phyloP scores from a whole-genome alignment of 2,797 vertebrate genomes.

The Pristis pectinata region DNA sequence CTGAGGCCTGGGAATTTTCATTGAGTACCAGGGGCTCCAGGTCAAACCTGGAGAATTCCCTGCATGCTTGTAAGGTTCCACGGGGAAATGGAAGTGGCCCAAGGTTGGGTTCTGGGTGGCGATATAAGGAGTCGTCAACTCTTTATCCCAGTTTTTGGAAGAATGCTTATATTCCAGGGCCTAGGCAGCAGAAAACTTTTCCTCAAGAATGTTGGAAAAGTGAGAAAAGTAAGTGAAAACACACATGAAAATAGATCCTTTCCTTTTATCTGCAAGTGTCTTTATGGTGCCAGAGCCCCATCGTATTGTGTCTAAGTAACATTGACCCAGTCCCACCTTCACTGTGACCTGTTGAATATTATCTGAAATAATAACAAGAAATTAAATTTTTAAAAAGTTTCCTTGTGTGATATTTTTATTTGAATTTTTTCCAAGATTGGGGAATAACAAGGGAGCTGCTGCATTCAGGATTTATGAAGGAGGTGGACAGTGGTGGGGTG shows the following conservation, averaged over 20 bases:
- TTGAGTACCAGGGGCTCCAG: no score
- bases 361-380: not conserved
- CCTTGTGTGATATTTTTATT: conserved; percentile 26
- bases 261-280: not conserved
- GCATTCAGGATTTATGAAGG: not conserved
- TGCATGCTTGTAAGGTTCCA: no score
- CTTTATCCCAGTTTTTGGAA: not conserved
- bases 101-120: not conserved
- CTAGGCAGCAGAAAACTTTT: not conserved
- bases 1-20: no score
- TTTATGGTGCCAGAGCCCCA: not conserved
- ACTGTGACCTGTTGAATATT: not conserved
- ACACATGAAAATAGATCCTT: not conserved
- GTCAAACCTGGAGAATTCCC: no score
- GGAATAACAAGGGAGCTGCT: not conserved
- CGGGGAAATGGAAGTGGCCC: not conserved
- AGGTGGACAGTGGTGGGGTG: not conserved
- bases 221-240: not conserved
- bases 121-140: not conserved
- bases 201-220: not conserved
- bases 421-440: not conserved
- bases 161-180: not conserved
- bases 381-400: not conserved
- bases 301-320: no score
- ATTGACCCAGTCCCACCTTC: not conserved